phyloP scores from a whole-genome alignment of 2,888 invertebrate species.

The Caenorhabditis zanzibari region DNA sequence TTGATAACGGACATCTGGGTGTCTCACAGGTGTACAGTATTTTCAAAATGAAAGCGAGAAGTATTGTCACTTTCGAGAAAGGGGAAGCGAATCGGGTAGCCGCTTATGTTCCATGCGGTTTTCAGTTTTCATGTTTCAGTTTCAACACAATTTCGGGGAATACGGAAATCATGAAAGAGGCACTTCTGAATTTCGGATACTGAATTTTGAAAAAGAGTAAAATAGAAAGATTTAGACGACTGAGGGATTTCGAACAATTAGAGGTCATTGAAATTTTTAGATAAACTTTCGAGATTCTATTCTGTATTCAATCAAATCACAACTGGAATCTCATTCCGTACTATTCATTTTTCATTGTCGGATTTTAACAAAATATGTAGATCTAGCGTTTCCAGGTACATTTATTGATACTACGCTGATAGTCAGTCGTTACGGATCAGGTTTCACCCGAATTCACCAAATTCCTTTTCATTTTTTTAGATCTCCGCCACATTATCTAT shows the following conservation, averaged over 20 bases:
- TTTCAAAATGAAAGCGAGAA: slow-evolving; percentile 48
- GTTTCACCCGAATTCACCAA: slow-evolving; percentile 12
- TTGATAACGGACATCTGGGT: slow-evolving; percentile 37
- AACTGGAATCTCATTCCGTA: no score
- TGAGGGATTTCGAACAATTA: no score
- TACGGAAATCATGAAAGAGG: not conserved
- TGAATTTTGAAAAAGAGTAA: not conserved
- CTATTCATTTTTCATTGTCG: no score
- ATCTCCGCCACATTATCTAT: slow-evolving; percentile 25
- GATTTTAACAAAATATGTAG: no score
- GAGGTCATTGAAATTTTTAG: no score
- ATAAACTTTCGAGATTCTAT: no score
- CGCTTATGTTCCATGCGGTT: slow-evolving; percentile 31
- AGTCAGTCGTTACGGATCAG: no score
- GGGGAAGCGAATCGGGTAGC: slow-evolving; percentile 12
- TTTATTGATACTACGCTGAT: no score
- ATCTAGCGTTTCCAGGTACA: no score
- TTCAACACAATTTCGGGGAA: slow-evolving; percentile 21
- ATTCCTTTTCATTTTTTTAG: slow-evolving; percentile 29
- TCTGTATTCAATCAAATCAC: not conserved
- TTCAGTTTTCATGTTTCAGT: slow-evolving; percentile 34
- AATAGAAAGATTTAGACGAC: no score
- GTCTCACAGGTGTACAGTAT: slow-evolving; percentile 26
- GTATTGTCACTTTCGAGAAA: slow-evolving; percentile 47
- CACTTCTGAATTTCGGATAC: not conserved